Percentiles rank a stretch among this genome's conserved stretches.
Conservation (phyloP, 2,888 invertebrate species). For the Taenaris catops region DNA sequence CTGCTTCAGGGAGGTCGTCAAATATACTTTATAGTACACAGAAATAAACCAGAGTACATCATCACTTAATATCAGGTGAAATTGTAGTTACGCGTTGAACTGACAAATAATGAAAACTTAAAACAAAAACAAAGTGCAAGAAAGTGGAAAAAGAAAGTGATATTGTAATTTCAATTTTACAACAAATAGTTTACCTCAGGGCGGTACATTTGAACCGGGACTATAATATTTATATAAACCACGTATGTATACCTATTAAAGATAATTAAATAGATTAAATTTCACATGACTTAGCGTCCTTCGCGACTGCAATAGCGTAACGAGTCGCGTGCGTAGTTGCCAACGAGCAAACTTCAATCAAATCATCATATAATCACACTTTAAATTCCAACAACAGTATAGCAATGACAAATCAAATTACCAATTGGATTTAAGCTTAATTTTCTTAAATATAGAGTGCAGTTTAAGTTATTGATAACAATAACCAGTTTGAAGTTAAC, state of each 20-base stretch:
- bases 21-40: no score
- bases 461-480: slow-evolving; percentile 4
- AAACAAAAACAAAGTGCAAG: no score
- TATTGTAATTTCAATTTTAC: no score
- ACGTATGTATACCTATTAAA: slow-evolving; percentile 12
- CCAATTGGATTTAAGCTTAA: slow-evolving; percentile 7
- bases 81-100: no score
- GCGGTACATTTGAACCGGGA: slow-evolving; percentile 7
- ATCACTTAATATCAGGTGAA: no score
- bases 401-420: slow-evolving; percentile 8
- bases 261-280: slow-evolving; percentile 39
- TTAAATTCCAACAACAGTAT: slow-evolving; percentile 9
- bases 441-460: slow-evolving; percentile 4
- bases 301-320: slow-evolving; percentile 42
- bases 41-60: no score
- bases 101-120: no score
- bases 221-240: slow-evolving; percentile 13
- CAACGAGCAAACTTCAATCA: slow-evolving; percentile 13
- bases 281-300: slow-evolving; percentile 50
- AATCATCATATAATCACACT: slow-evolving; percentile 6
- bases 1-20: no score
- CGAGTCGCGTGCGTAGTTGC: slow-evolving; percentile 43
- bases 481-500: slow-evolving; percentile 9
- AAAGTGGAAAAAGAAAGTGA: no score
- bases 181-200: no score